A percentile compares a stretch with the other conserved stretches of the same genome.
Evolutionary conservation across 2,797 vertebrate genomes (phyloP).

Genomic region (Lagodon rhomboides): DNA sequence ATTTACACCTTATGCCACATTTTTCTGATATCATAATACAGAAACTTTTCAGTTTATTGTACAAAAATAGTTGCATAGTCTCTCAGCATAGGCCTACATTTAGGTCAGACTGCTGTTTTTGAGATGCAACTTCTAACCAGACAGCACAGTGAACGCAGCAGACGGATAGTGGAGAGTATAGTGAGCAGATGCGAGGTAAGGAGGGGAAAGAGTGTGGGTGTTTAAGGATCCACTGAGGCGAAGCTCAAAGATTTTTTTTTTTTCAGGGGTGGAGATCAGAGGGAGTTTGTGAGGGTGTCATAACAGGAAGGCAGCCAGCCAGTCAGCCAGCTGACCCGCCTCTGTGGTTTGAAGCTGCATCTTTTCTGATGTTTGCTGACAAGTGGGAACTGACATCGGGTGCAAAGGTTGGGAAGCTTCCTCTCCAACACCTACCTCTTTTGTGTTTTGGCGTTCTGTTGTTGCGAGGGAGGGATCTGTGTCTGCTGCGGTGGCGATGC

Average conservation of each 20-base stretch:
- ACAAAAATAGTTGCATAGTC: background rate
- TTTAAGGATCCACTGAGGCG: background rate
- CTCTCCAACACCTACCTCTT: background rate
- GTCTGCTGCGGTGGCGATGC: conserved; percentile 3
- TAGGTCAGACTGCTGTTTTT: background rate
- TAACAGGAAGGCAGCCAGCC: conserved; percentile 7
- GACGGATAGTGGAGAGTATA: background rate
- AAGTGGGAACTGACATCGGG: conserved; percentile 28
- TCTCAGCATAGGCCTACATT: background rate
- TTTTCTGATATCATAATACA: background rate
- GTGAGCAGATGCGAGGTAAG: background rate
- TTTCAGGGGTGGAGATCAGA: conserved; percentile 22
- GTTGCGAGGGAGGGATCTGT: background rate
- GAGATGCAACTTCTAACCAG: background rate
- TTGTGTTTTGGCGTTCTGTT: conserved; percentile 9
- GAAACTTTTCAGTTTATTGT: too few relatives aligned
- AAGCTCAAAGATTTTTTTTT: conserved; percentile 14
- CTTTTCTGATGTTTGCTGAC: conserved; percentile 8
- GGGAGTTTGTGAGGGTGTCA: conserved; percentile 8
- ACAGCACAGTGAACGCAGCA: background rate
- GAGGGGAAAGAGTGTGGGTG: background rate
- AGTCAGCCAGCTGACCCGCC: conserved; percentile 36
- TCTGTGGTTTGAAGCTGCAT: conserved; percentile 17
- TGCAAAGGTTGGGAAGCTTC: conserved; percentile 29
- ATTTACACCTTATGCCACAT: background rate